Conservation (phyloP, 2,113 vertebrate species). For the Peromyscus maniculatus region DNA sequence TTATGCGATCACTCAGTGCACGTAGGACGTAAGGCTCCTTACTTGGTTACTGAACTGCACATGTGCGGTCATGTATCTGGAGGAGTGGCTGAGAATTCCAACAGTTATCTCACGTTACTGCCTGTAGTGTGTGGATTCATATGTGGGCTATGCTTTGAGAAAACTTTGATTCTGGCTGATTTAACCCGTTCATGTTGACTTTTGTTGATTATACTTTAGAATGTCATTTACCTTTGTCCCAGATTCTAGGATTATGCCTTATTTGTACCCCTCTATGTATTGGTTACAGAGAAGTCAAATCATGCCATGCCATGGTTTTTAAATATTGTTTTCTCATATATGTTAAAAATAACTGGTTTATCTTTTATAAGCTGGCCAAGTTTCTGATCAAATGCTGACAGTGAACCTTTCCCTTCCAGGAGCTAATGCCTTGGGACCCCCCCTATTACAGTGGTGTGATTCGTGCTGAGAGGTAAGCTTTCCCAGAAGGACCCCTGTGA, state of each 20-base stretch:
- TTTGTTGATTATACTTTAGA: neutral
- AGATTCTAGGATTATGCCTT: neutral
- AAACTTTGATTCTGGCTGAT: neutral
- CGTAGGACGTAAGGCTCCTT: too few relatives aligned
- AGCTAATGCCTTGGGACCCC: constrained; percentile 98
- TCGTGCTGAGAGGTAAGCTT: constrained; percentile 95
- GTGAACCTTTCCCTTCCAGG: constrained; percentile 86
- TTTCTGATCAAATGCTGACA: neutral
- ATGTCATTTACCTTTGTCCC: constrained; percentile 9
- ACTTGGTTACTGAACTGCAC: too few relatives aligned
- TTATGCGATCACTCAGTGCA: too few relatives aligned
- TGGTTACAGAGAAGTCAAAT: constrained; percentile 28
- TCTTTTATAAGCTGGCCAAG: neutral
- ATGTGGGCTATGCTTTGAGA: neutral
- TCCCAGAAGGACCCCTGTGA: neutral
- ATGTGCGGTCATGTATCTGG: too few relatives aligned
- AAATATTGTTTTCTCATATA: constrained; percentile 7
- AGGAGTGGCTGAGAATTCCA: too few relatives aligned
- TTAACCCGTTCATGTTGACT: neutral
- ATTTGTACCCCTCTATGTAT: neutral
- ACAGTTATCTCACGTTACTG: neutral
- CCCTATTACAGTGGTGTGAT: constrained; percentile 95
- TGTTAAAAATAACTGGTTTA: neutral
- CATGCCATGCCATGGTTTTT: neutral
- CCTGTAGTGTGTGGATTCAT: neutral